Evolutionary conservation across 2,888 invertebrate genomes (phyloP).

Genomic region (Drosophila nr. fundita): DNA sequence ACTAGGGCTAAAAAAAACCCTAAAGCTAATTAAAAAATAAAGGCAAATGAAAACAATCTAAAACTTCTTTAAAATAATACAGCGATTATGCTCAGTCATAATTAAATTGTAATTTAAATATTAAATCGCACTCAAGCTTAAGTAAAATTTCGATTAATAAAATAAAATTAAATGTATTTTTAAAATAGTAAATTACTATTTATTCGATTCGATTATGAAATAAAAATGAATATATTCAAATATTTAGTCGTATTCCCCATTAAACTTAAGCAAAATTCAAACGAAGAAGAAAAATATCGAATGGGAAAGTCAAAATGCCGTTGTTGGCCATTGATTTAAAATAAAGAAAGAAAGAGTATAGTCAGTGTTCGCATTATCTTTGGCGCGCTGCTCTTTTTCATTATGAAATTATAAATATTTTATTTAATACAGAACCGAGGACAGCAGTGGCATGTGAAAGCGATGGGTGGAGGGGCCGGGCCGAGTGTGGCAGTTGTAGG

Average conservation of each 20-base stretch:
- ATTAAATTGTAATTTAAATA: neutral
- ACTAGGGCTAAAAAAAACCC: no score
- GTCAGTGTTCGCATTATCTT: conserved; percentile 44
- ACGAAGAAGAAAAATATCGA: no score
- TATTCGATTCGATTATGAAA: neutral
- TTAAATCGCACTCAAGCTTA: neutral
- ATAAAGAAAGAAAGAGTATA: conserved; percentile 17
- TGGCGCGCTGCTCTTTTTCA: conserved; percentile 57
- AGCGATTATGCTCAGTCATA: no score
- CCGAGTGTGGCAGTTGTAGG: conserved; percentile 10
- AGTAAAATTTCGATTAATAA: neutral
- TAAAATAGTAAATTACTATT: neutral
- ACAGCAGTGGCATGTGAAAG: conserved; percentile 21
- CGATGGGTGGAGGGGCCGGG: neutral
- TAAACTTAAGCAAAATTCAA: neutral
- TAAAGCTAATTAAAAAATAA: no score
- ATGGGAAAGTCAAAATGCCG: neutral
- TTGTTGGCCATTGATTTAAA: neutral
- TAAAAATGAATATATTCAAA: neutral
- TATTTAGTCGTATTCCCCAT: neutral
- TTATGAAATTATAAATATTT: conserved; percentile 72
- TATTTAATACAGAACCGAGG: conserved; percentile 51
- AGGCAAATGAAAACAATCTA: no score
- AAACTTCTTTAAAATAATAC: no score
- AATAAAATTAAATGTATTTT: neutral